Percentiles rank a stretch among this genome's conserved stretches.
Conservation (phyloP, 2,888 invertebrate genomes). For the Idaea dimidiata region DNA sequence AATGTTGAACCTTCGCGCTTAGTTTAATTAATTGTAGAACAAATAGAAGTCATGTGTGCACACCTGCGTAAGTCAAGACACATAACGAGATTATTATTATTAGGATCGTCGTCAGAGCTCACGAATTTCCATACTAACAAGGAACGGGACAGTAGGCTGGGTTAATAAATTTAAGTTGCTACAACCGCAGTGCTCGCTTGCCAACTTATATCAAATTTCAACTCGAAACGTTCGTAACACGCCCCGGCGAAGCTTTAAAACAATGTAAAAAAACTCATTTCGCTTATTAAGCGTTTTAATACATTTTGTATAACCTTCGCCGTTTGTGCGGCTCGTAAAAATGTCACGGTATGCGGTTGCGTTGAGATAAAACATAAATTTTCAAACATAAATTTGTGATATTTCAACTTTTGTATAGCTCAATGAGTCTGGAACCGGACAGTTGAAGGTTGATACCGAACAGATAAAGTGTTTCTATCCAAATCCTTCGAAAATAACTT, state of each 20-base stretch:
- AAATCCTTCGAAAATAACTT: conserved; percentile 34
- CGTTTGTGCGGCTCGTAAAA: conserved; percentile 38
- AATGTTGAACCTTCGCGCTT: neutral
- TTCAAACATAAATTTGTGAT: conserved; percentile 44
- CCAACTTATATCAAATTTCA: conserved; percentile 35
- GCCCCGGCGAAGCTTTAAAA: conserved; percentile 29
- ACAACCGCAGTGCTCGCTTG: conserved; percentile 33
- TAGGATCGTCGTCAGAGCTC: conserved; percentile 22
- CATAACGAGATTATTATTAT: conserved; percentile 26
- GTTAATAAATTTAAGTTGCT: conserved; percentile 44
- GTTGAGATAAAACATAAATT: conserved; percentile 44
- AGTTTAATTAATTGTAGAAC: conserved; percentile 20
- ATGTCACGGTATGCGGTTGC: conserved; percentile 33
- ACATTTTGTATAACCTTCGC: conserved; percentile 28
- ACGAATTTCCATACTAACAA: conserved; percentile 38
- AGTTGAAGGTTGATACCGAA: conserved; percentile 31
- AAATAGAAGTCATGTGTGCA: conserved; percentile 21
- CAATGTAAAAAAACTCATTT: conserved; percentile 32
- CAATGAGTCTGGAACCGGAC: conserved; percentile 50
- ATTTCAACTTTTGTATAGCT: conserved; percentile 54
- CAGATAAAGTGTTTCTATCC: conserved; percentile 27
- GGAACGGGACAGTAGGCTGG: conserved; percentile 29
- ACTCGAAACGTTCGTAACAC: conserved; percentile 31
- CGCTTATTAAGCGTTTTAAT: conserved; percentile 40
- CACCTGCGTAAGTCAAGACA: conserved; percentile 23